Evolutionary conservation across 1,140 invertebrate genomes (phyloP).

Genomic region (Bombus breviceps): DNA sequence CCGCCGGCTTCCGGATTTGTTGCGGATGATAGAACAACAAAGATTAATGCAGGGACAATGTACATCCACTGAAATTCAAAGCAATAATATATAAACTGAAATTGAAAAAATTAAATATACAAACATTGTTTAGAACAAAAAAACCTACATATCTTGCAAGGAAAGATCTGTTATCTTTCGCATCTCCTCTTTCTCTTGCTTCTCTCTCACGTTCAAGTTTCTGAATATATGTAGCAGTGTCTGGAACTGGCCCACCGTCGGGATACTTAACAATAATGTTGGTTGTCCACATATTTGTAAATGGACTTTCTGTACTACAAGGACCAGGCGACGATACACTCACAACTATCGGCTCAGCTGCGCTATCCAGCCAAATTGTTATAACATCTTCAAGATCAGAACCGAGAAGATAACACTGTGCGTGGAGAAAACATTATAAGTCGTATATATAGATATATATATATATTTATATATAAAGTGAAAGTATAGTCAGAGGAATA

Average conservation of each 20-base stretch:
- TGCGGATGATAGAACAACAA: constrained; percentile 92
- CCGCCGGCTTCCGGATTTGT: constrained; percentile 89
- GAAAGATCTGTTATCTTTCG: constrained; percentile 96
- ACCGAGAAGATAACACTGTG: constrained; percentile 82
- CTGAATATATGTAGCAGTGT: constrained; percentile 95
- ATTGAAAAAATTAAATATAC: background rate
- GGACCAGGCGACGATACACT: constrained; percentile 74
- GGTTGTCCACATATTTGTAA: constrained; percentile 76
- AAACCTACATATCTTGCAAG: constrained; percentile 97
- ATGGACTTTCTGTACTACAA: constrained; percentile 63
- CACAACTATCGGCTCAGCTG: constrained; percentile 74
- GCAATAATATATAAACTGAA: background rate
- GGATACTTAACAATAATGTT: constrained; percentile 76
- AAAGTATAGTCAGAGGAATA: background rate
- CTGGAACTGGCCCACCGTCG: constrained; percentile 85
- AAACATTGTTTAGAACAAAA: background rate
- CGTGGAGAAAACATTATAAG: constrained; percentile 1
- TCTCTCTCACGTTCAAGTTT: constrained; percentile 95
- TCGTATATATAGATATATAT: background rate
- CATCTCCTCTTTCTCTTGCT: constrained; percentile 94
- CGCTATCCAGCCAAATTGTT: constrained; percentile 77
- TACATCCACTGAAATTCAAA: constrained; percentile 94
- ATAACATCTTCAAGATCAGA: constrained; percentile 80
- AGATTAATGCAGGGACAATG: constrained; percentile 93
- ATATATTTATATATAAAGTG: background rate